Base-by-base conservation (phyloP, 1,140 invertebrate genomes). In the Gryllus bimaculatus region DNA sequence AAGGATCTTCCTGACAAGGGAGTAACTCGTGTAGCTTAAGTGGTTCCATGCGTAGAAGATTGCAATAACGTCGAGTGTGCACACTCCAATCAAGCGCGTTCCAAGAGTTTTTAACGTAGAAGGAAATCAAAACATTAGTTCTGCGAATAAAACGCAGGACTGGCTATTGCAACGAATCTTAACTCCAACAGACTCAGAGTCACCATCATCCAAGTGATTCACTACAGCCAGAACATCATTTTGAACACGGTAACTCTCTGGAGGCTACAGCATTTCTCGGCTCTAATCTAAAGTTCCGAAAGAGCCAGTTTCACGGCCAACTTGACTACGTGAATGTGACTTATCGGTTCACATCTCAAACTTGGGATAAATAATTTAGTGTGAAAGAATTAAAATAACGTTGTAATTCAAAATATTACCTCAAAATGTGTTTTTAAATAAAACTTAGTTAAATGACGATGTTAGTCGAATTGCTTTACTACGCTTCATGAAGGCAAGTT, bases 161-260 rank as follows among this genome's bases (percentile, higher is more conserved):
- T 85, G 79, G 83, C 85, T 81, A 84, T 86, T 81, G 87, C 81
- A 81, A 84, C 88, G 8, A 15, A 54, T 83, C 88, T 85, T 80
- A 94, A 87, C 86, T 99, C 97, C 80, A 95, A 88, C 7, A 96
- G 87, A 15, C 98, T 86, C n/a, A 98, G 86, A 0, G 93, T 94
- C 8, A 94, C 90, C 92, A 98, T 94, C 84, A 83, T 96, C 95
- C 83, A 98, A 86, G 83, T 98, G 95, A 85, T 95, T 96, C 7
- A 96, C 92, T 49, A 99, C 95, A 21, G 92, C 92, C 26, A 95
- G 88, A 0, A 98, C 92, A 85, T 97, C 95, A 87, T 98, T 94
- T 80, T 92, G 91, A 80, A 85, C 88, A 54, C 90, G 89, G 82
- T 86, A 84, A 26, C 86, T 84, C 80, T 86, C 85, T n/a, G 84